A percentile compares a stretch with the other conserved stretches of the same genome.
phyloP scores from a whole-genome alignment of 2,888 invertebrate species.

The Ophion ventricosus region DNA sequence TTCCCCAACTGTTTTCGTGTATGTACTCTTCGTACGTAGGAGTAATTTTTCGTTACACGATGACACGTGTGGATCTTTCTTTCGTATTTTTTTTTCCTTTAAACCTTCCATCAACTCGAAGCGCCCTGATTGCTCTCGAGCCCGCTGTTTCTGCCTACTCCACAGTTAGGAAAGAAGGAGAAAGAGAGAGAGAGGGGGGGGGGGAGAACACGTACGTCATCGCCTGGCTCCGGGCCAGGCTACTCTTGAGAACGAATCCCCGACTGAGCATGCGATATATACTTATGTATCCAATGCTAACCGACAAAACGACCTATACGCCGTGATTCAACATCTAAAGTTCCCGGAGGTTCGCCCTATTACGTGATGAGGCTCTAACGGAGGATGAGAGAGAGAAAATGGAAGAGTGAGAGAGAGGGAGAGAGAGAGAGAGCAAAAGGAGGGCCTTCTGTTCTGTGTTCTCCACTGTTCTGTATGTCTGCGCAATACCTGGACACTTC shows the following conservation, averaged over 20 bases:
- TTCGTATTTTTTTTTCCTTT: conserved; percentile 31
- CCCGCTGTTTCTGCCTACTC: conserved; percentile 47
- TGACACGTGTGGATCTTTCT: conserved; percentile 47
- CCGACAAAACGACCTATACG: neutral
- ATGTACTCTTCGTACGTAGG: neutral
- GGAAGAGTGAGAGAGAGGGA: conserved; percentile 4
- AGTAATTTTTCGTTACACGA: conserved; percentile 55
- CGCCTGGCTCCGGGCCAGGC: conserved; percentile 61
- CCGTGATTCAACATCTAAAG: neutral
- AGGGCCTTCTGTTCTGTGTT: conserved; percentile 52
- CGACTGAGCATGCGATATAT: conserved; percentile 41
- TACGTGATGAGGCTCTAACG: neutral
- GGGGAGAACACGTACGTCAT: conserved; percentile 56
- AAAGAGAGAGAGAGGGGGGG: conserved; percentile 9
- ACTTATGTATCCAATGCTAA: conserved; percentile 28
- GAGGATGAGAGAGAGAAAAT: neutral
- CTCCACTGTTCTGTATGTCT: conserved; percentile 34
- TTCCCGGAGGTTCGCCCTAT: conserved; percentile 20
- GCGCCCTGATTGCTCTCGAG: conserved; percentile 62
- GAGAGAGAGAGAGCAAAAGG: conserved; percentile 23
- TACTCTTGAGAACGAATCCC: conserved; percentile 49
- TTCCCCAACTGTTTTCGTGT: neutral
- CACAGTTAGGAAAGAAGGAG: conserved; percentile 13
- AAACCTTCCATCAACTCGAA: conserved; percentile 57
- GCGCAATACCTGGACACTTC: conserved; percentile 50